These are phyloP conservation scores for Cyanoramphus novaezelandiae DNA, from an alignment of 2,113 vertebrate genomes.

Conservation along the genomic window DNA sequence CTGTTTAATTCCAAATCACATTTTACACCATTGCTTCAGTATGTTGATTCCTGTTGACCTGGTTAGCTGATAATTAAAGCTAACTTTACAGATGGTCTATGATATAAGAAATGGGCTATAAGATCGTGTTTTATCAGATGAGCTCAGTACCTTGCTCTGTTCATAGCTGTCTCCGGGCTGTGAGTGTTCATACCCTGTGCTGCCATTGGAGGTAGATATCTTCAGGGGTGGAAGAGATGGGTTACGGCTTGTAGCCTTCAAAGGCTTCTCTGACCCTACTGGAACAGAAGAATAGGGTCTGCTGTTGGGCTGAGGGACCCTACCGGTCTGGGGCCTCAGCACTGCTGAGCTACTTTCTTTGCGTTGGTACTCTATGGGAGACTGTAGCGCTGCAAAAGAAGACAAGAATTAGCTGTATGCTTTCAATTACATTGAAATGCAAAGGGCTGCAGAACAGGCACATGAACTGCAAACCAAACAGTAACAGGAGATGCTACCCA, in stretches of 20 bases:
- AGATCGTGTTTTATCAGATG: conserved; percentile 22
- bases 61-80: background rate
- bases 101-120: background rate
- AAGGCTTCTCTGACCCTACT: conserved; percentile 80
- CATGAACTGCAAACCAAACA: background rate
- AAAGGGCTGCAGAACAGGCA: background rate
- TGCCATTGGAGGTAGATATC: conserved; percentile 92
- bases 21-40: background rate
- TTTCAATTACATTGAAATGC: background rate
- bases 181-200: conserved; percentile 85
- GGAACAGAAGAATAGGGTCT: conserved; percentile 87
- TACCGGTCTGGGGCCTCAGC: conserved; percentile 81
- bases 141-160: conserved; percentile 78
- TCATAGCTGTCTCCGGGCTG: conserved; percentile 85
- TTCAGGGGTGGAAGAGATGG: conserved; percentile 85
- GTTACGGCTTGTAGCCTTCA: conserved; percentile 81
- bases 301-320: conserved; percentile 78
- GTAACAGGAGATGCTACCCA: background rate
- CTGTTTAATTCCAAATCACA: background rate
- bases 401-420: background rate
- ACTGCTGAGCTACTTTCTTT: conserved; percentile 83
- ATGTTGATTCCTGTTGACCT: background rate
- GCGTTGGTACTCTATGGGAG: conserved; percentile 94
- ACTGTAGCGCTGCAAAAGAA: conserved; percentile 86
- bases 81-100: background rate